Conservation (phyloP, 2,113 vertebrate species). For the Sinocyclocheilus anshuiensis region DNA sequence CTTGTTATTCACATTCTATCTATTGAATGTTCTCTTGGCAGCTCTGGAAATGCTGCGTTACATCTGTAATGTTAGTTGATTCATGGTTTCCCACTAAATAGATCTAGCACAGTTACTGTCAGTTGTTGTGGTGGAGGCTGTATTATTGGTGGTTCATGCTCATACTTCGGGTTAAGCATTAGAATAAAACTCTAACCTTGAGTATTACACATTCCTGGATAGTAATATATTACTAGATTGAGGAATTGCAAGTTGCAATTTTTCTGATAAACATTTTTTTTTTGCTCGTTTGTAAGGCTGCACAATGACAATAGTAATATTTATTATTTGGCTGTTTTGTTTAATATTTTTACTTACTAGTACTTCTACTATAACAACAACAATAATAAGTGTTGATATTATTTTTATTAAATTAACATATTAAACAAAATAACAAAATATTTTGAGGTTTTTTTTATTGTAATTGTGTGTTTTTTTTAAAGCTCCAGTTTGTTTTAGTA, state of each 20-base stretch:
- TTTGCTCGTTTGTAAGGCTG: no score
- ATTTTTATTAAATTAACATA: not conserved
- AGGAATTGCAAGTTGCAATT: not conserved
- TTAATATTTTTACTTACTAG: not conserved
- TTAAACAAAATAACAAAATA: no score
- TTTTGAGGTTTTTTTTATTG: no score
- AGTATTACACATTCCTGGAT: not conserved
- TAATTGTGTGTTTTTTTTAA: no score
- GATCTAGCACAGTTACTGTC: not conserved
- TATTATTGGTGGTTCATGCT: not conserved
- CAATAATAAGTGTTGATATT: not conserved
- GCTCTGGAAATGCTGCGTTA: not conserved
- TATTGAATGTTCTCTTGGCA: constrained; percentile 23
- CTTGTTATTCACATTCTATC: not conserved
- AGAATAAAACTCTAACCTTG: not conserved
- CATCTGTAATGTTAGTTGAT: not conserved
- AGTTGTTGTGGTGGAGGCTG: not conserved
- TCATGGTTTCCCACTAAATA: not conserved
- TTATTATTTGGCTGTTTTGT: not conserved
- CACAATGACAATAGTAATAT: not conserved
- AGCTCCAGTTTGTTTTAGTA: not conserved
- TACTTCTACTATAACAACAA: not conserved
- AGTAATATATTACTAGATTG: not conserved
- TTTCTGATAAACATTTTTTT: not conserved
- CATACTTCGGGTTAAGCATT: not conserved